Conservation (phyloP, 2,797 vertebrate genomes). For the Acanthiza pusilla region DNA sequence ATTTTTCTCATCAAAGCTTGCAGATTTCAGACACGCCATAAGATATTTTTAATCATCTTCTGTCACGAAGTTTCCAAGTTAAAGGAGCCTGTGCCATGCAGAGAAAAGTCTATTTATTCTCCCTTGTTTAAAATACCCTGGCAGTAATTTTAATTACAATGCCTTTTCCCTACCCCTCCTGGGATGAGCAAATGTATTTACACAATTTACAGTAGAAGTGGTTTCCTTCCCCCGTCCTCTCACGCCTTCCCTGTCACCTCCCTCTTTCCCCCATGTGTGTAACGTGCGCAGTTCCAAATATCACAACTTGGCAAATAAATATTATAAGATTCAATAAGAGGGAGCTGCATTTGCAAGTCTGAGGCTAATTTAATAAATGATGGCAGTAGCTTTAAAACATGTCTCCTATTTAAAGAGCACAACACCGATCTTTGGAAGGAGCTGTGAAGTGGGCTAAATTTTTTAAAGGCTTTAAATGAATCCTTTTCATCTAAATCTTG, state of each 20-base stretch:
- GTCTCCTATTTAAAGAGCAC: constrained; percentile 52
- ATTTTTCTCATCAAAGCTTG: constrained; percentile 59
- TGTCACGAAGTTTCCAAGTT: constrained; percentile 61
- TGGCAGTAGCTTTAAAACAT: constrained; percentile 44
- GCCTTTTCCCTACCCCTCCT: background rate
- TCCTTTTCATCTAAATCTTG: background rate
- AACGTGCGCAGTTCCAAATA: background rate
- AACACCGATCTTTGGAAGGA: constrained; percentile 9
- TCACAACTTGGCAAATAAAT: constrained; percentile 56
- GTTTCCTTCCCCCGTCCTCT: constrained; percentile 8
- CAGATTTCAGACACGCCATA: constrained; percentile 52
- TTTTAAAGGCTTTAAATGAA: constrained; percentile 50
- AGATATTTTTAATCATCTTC: constrained; percentile 69
- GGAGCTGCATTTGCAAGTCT: constrained; percentile 62
- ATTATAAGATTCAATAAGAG: constrained; percentile 52
- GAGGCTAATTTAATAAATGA: constrained; percentile 63
- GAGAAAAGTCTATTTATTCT: constrained; percentile 59
- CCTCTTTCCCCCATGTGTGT: background rate
- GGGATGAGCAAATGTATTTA: constrained; percentile 27
- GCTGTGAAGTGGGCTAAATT: constrained; percentile 31
- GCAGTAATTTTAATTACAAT: constrained; percentile 54
- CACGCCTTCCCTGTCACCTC: background rate
- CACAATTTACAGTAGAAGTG: constrained; percentile 28
- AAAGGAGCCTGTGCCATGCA: constrained; percentile 47
- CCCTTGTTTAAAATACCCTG: constrained; percentile 52